Conservation (phyloP, 2,888 invertebrate genomes). For the Coleophora deauratella region DNA sequence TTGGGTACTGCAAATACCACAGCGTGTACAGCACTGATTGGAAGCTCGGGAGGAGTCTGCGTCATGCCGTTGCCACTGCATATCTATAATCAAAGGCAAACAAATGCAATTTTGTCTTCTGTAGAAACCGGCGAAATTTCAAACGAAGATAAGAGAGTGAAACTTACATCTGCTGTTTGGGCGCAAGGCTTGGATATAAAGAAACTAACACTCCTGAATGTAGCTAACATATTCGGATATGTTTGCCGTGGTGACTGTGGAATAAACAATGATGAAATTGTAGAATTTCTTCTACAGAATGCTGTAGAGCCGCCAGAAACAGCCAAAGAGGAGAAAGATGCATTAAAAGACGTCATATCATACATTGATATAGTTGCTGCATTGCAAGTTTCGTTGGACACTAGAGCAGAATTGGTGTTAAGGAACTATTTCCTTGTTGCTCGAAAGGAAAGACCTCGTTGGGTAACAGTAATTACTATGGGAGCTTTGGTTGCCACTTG, state of each 20-base stretch:
- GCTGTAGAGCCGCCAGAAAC: slow-evolving; percentile 28
- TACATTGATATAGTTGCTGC: slow-evolving; percentile 51
- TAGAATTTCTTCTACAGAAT: slow-evolving; percentile 41
- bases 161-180: slow-evolving; percentile 52
- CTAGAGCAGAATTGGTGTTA: slow-evolving; percentile 37
- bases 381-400: slow-evolving; percentile 36
- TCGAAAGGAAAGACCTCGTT: slow-evolving; percentile 42
- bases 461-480: slow-evolving; percentile 47
- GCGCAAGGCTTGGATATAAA: slow-evolving; percentile 56
- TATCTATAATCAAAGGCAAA: slow-evolving; percentile 46
- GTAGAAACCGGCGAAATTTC: slow-evolving; percentile 46
- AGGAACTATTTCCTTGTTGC: slow-evolving; percentile 53
- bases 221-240: slow-evolving; percentile 51
- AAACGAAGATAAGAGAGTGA: slow-evolving; percentile 28
- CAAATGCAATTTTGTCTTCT: slow-evolving; percentile 33
- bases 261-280: slow-evolving; percentile 46
- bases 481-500: slow-evolving; percentile 40
- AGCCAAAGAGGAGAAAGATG: slow-evolving; percentile 34
- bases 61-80: slow-evolving; percentile 51
- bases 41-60: slow-evolving; percentile 49
- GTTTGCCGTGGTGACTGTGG: slow-evolving; percentile 50
- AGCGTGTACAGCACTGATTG: slow-evolving; percentile 35
- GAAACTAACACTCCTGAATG: slow-evolving; percentile 42
- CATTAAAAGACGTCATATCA: slow-evolving; percentile 33
- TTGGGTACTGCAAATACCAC: slow-evolving; percentile 38